These are phyloP conservation scores for Lethrus apterus DNA, from an alignment of 1,140 invertebrate species.

Conservation along the genomic window DNA sequence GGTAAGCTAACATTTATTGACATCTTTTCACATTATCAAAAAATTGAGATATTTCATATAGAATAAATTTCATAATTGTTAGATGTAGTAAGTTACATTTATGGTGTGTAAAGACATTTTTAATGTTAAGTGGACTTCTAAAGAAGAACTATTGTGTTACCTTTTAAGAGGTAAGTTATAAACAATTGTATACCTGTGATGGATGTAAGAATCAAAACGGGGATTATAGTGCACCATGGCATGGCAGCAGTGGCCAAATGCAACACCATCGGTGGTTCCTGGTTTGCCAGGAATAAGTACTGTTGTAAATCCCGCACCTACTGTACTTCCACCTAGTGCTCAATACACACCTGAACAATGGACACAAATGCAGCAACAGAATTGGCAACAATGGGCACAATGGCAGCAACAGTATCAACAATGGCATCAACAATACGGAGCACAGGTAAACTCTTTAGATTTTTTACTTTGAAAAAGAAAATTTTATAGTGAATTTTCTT, in stretches of 20 bases:
- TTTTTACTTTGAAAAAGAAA: slow-evolving; percentile 1
- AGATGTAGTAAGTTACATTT: too few relatives aligned
- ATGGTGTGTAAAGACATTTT: too few relatives aligned
- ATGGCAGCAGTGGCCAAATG: slow-evolving; percentile 15
- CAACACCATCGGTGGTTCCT: slow-evolving; percentile 11
- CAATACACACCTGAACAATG: slow-evolving; percentile 65
- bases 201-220: too few relatives aligned
- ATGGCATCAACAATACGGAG: slow-evolving; percentile 75
- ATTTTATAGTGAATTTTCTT: slow-evolving; percentile 18
- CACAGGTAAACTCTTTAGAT: slow-evolving; percentile 52
- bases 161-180: too few relatives aligned
- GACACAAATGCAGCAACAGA: slow-evolving; percentile 58
- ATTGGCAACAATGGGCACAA: slow-evolving; percentile 76
- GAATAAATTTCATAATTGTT: too few relatives aligned
- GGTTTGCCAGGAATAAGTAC: slow-evolving; percentile 11
- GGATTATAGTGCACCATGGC: too few relatives aligned
- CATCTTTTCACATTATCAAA: too few relatives aligned
- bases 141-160: too few relatives aligned
- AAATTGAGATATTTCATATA: too few relatives aligned
- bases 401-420: slow-evolving; percentile 79
- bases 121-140: too few relatives aligned
- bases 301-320: slow-evolving; percentile 24
- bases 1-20: too few relatives aligned
- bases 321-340: slow-evolving; percentile 38
- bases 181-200: too few relatives aligned